Evolutionary conservation across 2,797 vertebrate species (phyloP).

Genomic region (Enteromius paludinosus): DNA sequence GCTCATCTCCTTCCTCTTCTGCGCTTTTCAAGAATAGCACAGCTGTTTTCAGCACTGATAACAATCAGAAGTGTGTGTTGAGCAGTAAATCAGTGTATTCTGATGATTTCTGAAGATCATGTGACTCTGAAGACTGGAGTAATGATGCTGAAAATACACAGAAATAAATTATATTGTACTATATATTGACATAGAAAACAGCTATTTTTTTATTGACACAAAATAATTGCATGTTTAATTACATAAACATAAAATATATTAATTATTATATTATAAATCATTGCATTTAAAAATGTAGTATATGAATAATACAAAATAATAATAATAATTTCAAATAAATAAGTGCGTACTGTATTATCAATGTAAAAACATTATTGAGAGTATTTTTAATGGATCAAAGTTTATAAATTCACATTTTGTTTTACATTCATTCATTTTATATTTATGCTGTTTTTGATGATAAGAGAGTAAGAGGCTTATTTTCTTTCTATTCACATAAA

Average conservation of each 20-base stretch:
- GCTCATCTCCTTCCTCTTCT: neutral
- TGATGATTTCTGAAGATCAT: too few relatives aligned
- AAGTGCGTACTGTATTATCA: neutral
- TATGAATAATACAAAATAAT: neutral
- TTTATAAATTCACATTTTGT: neutral
- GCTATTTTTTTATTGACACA: accelerated
- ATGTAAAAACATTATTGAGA: neutral
- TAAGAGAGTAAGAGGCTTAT: too few relatives aligned
- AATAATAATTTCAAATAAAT: neutral
- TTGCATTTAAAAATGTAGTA: too few relatives aligned
- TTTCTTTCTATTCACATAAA: too few relatives aligned
- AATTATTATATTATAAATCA: neutral
- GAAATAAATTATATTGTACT: neutral
- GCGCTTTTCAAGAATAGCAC: too few relatives aligned
- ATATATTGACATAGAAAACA: neutral
- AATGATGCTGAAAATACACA: neutral
- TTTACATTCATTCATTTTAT: too few relatives aligned
- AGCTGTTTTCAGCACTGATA: too few relatives aligned
- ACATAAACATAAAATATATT: too few relatives aligned
- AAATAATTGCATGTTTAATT: too few relatives aligned
- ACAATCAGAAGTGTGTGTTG: too few relatives aligned
- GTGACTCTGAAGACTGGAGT: neutral
- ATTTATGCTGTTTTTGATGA: too few relatives aligned
- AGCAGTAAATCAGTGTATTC: too few relatives aligned
- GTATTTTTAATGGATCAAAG: neutral